Evolutionary conservation across 2,888 invertebrate genomes (phyloP), one percentile per base, ranked within the genome.

Genomic region (Drepana falcataria): DNA sequence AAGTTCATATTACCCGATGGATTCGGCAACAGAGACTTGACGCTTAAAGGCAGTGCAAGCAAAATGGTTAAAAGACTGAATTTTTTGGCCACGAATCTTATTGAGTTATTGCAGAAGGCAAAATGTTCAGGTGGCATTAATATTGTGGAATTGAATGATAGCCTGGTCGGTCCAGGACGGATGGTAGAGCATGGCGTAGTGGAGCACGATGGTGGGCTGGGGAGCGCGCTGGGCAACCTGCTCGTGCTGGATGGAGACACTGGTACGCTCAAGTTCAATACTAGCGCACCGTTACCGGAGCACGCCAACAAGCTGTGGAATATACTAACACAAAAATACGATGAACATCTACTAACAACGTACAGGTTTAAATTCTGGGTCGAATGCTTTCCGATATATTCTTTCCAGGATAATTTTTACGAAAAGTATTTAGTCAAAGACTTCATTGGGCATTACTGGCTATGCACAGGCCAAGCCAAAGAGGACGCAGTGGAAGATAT

Each of bases 21-120:
- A 3, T 77, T 77, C 58, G 77, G 77, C 2, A 77, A 77, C 49
- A 47, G 59, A 4, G 77, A 77, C 35, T 60, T 76, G 57, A 64
- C 63, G 3, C 54, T 65, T 47, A 56, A 57, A 52, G 64, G 60
- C 2, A 62, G 47, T 6, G 55, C 55, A 49, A 41, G 40, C 2
- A 64, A 60, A 53, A 6, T 72, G 35, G 63, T 66, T 47, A 53
- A 59, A 3, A 59, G 59, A 48, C 57, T 73, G 57, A 35, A 54
- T 52, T 34, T 54, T 21, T 58, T 71, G 3, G 62, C 68, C 35
- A 52, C 55, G 1, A 51, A 63, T 53, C 59, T 48, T 55, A 35
- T 52, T 9, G 55, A 58, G 52, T 44, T 21, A 37, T 52, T 59
- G 35, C 7, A 37, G 3, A 37, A 49, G 5, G 9, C 7, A 2